These are phyloP conservation scores for Paraescarpia echinospica DNA, from an alignment of 1,140 invertebrate species.

Conservation along the genomic window DNA sequence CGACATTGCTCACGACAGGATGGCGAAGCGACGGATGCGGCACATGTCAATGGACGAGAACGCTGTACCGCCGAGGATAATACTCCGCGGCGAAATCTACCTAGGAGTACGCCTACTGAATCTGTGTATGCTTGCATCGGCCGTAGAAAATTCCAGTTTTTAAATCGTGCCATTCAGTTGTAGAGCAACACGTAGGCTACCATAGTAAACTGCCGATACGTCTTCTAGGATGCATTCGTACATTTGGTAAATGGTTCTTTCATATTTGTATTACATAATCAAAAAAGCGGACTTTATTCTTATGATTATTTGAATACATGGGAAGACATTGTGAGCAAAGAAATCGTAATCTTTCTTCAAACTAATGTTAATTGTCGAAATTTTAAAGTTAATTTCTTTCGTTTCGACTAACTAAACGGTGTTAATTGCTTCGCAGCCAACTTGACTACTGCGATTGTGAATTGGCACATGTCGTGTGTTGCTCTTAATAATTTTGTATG, in stretches of 20 bases:
- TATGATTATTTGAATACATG: not conserved
- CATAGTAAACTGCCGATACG: no score
- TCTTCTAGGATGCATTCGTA: no score
- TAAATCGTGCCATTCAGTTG: not conserved
- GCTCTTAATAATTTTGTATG: not conserved
- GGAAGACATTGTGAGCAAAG: not conserved
- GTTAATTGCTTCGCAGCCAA: not conserved
- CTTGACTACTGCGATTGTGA: not conserved
- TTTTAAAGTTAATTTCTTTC: not conserved
- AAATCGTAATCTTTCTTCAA: not conserved
- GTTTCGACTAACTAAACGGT: not conserved
- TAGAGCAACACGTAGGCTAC: not conserved
- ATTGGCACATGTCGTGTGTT: not conserved
- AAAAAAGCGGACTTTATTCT: not conserved
- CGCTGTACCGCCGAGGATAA: constrained; percentile 3
- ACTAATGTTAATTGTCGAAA: not conserved
- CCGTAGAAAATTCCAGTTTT: not conserved
- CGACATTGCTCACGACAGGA: not conserved
- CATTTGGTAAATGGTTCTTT: no score
- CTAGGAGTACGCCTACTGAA: not conserved
- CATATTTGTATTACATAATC: not conserved
- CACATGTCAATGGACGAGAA: constrained; percentile 4
- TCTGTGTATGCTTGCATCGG: not conserved
- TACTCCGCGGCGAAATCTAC: constrained; percentile 7
- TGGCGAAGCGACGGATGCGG: not conserved